Evolutionary conservation across 2,113 vertebrate genomes (phyloP), one percentile per base, ranked within the genome.

Genomic region (Cynopterus brachyotis): DNA sequence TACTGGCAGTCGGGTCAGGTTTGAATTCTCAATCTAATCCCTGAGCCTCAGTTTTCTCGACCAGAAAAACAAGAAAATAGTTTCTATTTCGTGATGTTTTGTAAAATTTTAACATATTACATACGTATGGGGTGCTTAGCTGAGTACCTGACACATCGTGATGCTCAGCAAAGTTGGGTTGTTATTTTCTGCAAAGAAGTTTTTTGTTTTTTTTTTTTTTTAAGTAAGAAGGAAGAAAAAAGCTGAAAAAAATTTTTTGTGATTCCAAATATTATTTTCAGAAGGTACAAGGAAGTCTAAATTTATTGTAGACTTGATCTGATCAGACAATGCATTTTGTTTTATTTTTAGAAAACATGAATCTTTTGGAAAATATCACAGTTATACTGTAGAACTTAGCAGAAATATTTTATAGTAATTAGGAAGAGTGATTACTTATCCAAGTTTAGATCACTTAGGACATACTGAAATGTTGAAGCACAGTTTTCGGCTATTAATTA

Each of bases 351-450:
- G 70, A 57, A 95, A 75, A 66, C 9, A 84, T 84, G 57, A 35
- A 82, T 93, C 69, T 78, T 84, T 94, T 92, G 35, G 26, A 88
- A 97, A 81, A 82, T 87, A 9, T 20, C 55, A 88, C 42, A 80
- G 28, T 69, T 79, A 86, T n/a, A 69, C 19, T 85, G 17, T 42
- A 60, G 66, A 53, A 81, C 19, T 76, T 76, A 92, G 35, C 28
- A 70, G 16, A 91, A 82, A 75, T 76, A 42, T 26, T 84, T 95
- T n/a, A 69, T 24, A 81, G 19, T 80, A 91, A 89, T 67, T 89
- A 96, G 45, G 78, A 82, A 69, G 10, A 91, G 59, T 59, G 24
- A 91, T 8, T 79, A 59, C 11, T 66, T 79, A 78, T 55, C 22
- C 59, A 87, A 88, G 37, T 93, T 81, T 42, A 93, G 15, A 72